phyloP scores from a whole-genome alignment of 92 coral and sea anemone species.

The Epizoanthus stellaris region DNA sequence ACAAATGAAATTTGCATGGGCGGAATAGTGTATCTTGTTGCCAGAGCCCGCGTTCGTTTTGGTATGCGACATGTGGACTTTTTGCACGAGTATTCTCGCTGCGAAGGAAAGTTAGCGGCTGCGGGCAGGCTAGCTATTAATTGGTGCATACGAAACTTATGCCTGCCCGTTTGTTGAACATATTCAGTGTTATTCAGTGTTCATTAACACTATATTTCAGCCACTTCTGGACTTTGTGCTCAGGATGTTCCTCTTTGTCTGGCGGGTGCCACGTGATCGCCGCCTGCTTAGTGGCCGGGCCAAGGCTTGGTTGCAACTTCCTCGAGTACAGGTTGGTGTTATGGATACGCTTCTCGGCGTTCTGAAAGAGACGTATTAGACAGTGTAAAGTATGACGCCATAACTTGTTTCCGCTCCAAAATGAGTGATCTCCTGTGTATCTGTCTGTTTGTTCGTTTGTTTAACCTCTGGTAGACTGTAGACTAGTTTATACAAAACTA shows the following conservation, averaged over 20 bases:
- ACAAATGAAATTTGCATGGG: too few species aligned
- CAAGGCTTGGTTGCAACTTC: conserved; percentile 40
- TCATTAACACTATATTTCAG: conserved; percentile 46
- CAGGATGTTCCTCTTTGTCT: conserved; percentile 60
- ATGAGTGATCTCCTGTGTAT: neutral
- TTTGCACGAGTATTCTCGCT: too few species aligned
- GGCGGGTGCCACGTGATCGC: conserved; percentile 88
- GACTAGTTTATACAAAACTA: too few species aligned
- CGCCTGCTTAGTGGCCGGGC: conserved; percentile 57
- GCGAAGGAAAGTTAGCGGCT: too few species aligned
- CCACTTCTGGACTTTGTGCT: conserved; percentile 80
- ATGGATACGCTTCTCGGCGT: conserved; percentile 31
- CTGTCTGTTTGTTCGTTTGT: neutral
- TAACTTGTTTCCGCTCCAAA: neutral
- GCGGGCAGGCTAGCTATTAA: too few species aligned
- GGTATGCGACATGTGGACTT: too few species aligned
- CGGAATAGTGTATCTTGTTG: too few species aligned
- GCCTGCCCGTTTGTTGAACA: too few species aligned
- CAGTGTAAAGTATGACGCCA: neutral
- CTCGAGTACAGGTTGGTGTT: conserved; percentile 26
- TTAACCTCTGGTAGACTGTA: too few species aligned
- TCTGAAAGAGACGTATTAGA: neutral
- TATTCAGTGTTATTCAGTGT: neutral
- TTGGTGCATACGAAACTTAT: too few species aligned
- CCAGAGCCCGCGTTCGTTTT: too few species aligned